A percentile compares a stretch with the other conserved stretches of the same genome.
Evolutionary conservation across 2,797 vertebrate genomes (phyloP).

Genomic region (Macropodus opercularis): DNA sequence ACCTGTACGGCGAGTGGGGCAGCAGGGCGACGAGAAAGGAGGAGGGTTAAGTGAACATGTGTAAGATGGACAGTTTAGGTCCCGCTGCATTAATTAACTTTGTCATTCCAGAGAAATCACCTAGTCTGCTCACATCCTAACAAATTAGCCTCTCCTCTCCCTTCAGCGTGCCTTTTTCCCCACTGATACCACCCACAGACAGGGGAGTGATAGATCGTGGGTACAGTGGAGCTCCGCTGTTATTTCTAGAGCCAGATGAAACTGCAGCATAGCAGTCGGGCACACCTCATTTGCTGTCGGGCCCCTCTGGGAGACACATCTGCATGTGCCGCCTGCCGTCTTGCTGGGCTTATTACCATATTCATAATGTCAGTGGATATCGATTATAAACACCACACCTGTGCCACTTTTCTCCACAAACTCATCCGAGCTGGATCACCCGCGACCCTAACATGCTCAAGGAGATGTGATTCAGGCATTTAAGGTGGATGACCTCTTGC

Average conservation of each 20-base stretch:
- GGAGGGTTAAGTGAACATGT: slow-evolving; percentile 70
- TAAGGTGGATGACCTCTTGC: slow-evolving; percentile 42
- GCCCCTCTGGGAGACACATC: slow-evolving; percentile 73
- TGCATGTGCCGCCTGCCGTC: slow-evolving; percentile 69
- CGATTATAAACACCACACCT: slow-evolving; percentile 78
- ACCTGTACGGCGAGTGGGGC: slow-evolving; percentile 22
- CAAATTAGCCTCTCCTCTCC: slow-evolving; percentile 65
- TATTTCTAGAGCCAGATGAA: slow-evolving; percentile 78
- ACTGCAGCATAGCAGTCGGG: slow-evolving; percentile 69
- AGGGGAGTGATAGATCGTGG: slow-evolving; percentile 68
- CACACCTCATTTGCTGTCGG: slow-evolving; percentile 78
- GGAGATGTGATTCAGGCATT: slow-evolving; percentile 40
- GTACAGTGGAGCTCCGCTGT: slow-evolving; percentile 67
- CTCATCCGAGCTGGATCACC: slow-evolving; percentile 30
- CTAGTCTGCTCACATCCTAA: slow-evolving; percentile 56
- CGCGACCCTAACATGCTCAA: slow-evolving; percentile 13
- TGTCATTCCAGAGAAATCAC: slow-evolving; percentile 71
- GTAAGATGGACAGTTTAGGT: slow-evolving; percentile 59
- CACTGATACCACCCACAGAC: slow-evolving; percentile 68
- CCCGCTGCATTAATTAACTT: slow-evolving; percentile 73
- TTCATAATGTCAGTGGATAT: slow-evolving; percentile 76
- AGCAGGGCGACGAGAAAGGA: slow-evolving; percentile 45
- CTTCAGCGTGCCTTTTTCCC: slow-evolving; percentile 58
- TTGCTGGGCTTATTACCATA: slow-evolving; percentile 76
- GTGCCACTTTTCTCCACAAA: slow-evolving; percentile 62